phyloP scores from a whole-genome alignment of 1,140 invertebrate genomes.

The Plutomurus gul region DNA sequence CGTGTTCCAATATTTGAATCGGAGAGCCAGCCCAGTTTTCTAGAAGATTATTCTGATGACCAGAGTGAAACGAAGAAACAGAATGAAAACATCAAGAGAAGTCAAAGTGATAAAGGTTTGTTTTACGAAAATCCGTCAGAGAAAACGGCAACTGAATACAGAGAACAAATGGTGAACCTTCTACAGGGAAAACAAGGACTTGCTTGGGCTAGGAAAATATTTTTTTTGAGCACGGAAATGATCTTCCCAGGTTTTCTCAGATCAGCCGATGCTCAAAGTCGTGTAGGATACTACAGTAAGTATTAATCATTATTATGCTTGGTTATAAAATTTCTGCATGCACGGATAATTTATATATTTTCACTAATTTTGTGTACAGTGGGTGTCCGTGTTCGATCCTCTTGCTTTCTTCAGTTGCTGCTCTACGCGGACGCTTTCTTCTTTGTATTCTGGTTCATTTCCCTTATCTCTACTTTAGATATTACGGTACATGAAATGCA shows the following conservation, averaged over 20 bases:
- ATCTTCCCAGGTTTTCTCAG: conserved; percentile 35
- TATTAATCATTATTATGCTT: background rate
- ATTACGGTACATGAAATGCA: too few relatives aligned
- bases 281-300: conserved; percentile 20
- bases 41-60: background rate
- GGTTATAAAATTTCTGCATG: background rate
- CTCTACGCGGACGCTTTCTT: conserved; percentile 37
- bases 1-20: conserved; percentile 21
- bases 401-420: conserved; percentile 15
- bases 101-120: background rate
- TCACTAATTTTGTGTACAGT: background rate
- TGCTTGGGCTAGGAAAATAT: conserved; percentile 32
- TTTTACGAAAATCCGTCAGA: too few relatives aligned
- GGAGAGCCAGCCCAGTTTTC: background rate
- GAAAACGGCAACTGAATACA: conserved; percentile 17
- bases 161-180: conserved; percentile 4
- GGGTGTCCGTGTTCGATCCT: conserved; percentile 32
- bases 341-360: background rate
- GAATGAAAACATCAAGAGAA: background rate
- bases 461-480: conserved; percentile 32
- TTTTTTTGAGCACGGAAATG: conserved; percentile 35
- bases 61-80: background rate
- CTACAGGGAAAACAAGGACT: conserved; percentile 23
- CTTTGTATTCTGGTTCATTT: conserved; percentile 35
- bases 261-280: background rate